Percentiles rank a stretch among this genome's conserved stretches.
phyloP scores from a whole-genome alignment of 1,140 invertebrate genomes.

The Pectinophora gossypiella region DNA sequence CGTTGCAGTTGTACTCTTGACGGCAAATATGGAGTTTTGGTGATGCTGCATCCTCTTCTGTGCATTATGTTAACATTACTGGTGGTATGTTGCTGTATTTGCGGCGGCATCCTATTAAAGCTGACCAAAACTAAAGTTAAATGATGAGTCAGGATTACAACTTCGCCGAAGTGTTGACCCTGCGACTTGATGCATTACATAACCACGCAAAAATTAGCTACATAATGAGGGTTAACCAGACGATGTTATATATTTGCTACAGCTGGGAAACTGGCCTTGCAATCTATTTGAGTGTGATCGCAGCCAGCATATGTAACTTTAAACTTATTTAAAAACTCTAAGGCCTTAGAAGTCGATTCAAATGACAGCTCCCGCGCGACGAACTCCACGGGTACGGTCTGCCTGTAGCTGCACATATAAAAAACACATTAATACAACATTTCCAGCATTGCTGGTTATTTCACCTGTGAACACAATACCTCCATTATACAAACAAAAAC shows the following conservation, averaged over 20 bases:
- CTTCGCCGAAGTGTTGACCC: slow-evolving; percentile 10
- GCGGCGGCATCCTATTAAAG: slow-evolving; percentile 41
- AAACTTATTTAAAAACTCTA: slow-evolving; percentile 90
- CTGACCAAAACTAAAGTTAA: slow-evolving; percentile 40
- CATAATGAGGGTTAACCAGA: slow-evolving; percentile 15
- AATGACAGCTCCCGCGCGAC: slow-evolving; percentile 91
- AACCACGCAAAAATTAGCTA: not conserved
- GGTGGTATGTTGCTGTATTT: not conserved
- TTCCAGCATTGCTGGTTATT: slow-evolving; percentile 43
- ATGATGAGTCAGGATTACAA: slow-evolving; percentile 20
- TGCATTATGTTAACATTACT: too few relatives aligned
- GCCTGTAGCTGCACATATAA: slow-evolving; percentile 93
- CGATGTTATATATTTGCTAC: slow-evolving; percentile 75
- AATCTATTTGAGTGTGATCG: slow-evolving; percentile 86
- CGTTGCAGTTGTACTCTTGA: not conserved
- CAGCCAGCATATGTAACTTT: slow-evolving; percentile 85
- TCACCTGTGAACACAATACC: too few relatives aligned
- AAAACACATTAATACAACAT: slow-evolving; percentile 61
- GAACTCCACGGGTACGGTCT: slow-evolving; percentile 90
- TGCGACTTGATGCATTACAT: not conserved
- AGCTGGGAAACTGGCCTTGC: slow-evolving; percentile 85
- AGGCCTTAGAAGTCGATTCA: slow-evolving; percentile 86
- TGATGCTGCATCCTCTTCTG: too few relatives aligned
- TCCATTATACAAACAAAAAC: too few relatives aligned
- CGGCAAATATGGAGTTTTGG: not conserved